These are phyloP conservation scores for Cheumatopsyche charites DNA, from an alignment of 1,140 invertebrate species.

Conservation along the genomic window DNA sequence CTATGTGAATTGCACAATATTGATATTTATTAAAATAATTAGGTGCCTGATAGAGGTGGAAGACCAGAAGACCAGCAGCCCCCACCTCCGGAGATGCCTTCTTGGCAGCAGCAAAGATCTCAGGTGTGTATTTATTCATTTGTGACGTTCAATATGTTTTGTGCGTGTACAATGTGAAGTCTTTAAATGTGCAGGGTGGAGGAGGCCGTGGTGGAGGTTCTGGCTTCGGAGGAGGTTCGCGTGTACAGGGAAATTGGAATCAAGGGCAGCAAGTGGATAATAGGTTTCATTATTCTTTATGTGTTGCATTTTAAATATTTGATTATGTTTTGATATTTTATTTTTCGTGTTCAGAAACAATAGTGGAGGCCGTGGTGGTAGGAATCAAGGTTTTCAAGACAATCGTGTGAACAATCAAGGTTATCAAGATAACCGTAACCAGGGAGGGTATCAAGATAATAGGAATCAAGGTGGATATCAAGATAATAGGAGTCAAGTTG, in stretches of 20 bases:
- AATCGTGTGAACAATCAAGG: constrained; percentile 30
- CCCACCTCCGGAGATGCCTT: constrained; percentile 95
- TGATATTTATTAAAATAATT: constrained; percentile 27
- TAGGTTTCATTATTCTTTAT: constrained; percentile 28
- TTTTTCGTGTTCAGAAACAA: constrained; percentile 2
- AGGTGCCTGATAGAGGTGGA: constrained; percentile 89
- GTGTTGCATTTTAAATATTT: not conserved
- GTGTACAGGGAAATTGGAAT: constrained; percentile 56
- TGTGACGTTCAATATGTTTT: not conserved
- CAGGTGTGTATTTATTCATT: constrained; percentile 31
- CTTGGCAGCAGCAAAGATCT: constrained; percentile 74
- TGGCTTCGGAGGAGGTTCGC: constrained; percentile 49
- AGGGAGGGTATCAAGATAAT: constrained; percentile 40
- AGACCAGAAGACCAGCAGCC: constrained; percentile 85
- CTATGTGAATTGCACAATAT: no score
- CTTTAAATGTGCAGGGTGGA: constrained; percentile 34
- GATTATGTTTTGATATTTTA: not conserved
- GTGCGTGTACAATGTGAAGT: not conserved
- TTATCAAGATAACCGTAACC: constrained; percentile 41
- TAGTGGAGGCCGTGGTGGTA: constrained; percentile 36
- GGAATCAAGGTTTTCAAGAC: constrained; percentile 39
- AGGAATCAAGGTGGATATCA: constrained; percentile 43
- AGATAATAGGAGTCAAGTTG: constrained; percentile 43
- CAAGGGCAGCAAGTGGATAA: constrained; percentile 48
- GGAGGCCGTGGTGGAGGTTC: constrained; percentile 35